Evolutionary conservation across 1,140 invertebrate genomes (phyloP).

Genomic region (Drosophila mayri): DNA sequence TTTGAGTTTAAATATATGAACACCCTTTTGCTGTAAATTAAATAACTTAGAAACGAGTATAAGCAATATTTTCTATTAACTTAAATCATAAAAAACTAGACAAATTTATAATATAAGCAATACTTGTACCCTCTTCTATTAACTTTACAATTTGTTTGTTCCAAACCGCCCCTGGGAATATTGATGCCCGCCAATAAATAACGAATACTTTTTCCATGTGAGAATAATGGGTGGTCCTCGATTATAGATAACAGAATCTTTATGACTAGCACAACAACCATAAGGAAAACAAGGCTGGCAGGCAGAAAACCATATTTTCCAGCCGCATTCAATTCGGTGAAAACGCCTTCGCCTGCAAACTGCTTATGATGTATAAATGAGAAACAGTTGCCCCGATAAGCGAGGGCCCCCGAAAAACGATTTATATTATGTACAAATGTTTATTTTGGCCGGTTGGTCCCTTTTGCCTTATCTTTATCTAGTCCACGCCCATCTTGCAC

Average conservation of each 20-base stretch:
- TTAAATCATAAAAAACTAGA: neutral
- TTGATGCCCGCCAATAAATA: slow-evolving; percentile 10
- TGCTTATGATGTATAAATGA: slow-evolving; percentile 65
- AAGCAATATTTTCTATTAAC: neutral
- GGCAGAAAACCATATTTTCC: slow-evolving; percentile 47
- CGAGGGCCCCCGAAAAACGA: slow-evolving; percentile 31
- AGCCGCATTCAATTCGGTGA: slow-evolving; percentile 35
- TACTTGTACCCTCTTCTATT: neutral
- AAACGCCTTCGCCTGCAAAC: slow-evolving; percentile 50
- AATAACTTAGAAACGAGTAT: neutral
- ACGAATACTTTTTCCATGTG: slow-evolving; percentile 27
- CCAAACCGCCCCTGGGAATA: neutral
- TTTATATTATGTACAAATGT: slow-evolving; percentile 80
- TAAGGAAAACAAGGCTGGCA: slow-evolving; percentile 8
- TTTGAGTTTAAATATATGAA: too few relatives aligned
- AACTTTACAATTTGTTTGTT: slow-evolving; percentile 12
- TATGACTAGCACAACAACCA: slow-evolving; percentile 12
- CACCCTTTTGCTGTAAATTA: neutral
- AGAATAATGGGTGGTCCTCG: slow-evolving; percentile 19
- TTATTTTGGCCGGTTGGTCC: slow-evolving; percentile 50
- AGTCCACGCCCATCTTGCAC: slow-evolving; percentile 49
- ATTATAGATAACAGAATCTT: slow-evolving; percentile 46
- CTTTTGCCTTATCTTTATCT: slow-evolving; percentile 58
- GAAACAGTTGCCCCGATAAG: slow-evolving; percentile 45
- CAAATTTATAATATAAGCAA: neutral